Evolutionary conservation across 2,113 vertebrate species (phyloP).

Genomic region (Colinus virginianus): DNA sequence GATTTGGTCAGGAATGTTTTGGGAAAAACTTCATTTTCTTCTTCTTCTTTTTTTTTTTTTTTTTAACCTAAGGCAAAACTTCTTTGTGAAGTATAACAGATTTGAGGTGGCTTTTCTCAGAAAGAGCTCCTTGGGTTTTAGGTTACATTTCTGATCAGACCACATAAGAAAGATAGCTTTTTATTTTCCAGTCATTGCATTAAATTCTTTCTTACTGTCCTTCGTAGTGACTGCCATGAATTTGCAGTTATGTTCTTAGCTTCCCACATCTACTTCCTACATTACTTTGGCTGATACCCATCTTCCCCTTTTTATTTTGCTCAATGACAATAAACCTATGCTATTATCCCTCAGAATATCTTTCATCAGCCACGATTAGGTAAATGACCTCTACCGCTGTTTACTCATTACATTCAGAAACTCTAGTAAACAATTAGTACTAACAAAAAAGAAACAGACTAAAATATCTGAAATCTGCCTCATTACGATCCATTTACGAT

Average conservation of each 20-base stretch:
- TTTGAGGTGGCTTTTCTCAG: neutral
- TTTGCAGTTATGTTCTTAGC: neutral
- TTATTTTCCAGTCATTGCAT: neutral
- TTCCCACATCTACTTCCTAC: neutral
- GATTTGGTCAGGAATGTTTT: neutral
- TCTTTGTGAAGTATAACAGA: neutral
- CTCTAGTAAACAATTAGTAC: constrained; percentile 13
- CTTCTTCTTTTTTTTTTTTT: neutral
- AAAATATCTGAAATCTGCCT: constrained; percentile 14
- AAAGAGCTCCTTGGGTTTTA: neutral
- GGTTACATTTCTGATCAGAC: neutral
- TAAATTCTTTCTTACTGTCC: neutral
- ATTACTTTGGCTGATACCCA: neutral
- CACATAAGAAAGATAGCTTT: neutral
- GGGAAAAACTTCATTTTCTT: neutral
- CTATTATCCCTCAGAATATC: neutral
- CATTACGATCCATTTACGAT: constrained; percentile 16
- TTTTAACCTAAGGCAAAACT: neutral
- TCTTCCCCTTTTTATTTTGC: neutral
- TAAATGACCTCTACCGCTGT: constrained; percentile 32
- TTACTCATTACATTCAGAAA: constrained; percentile 35
- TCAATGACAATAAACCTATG: neutral
- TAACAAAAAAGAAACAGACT: constrained; percentile 8
- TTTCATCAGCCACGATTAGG: neutral
- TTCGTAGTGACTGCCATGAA: neutral